Conservation (phyloP, 2,888 invertebrate genomes). For the Temnothorax rugatulus region DNA sequence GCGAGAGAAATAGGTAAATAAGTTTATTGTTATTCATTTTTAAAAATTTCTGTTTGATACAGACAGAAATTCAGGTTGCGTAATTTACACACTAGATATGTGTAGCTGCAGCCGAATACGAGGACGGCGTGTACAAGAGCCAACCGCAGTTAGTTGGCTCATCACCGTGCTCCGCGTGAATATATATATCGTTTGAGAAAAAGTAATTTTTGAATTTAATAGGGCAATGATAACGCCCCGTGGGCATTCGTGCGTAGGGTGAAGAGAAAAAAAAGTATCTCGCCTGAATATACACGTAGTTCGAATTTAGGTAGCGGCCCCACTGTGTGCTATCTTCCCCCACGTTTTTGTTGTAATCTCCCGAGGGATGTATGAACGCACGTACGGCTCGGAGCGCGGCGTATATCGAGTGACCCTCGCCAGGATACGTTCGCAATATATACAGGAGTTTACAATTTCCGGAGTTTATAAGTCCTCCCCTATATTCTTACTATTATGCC, state of each 20-base stretch:
- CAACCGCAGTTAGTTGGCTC: not conserved
- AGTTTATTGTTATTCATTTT: not conserved
- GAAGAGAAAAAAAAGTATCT: conserved; percentile 61
- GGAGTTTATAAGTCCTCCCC: conserved; percentile 46
- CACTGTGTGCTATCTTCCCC: conserved; percentile 68
- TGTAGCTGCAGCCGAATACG: not conserved
- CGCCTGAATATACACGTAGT: conserved; percentile 61
- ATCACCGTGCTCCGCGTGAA: not conserved
- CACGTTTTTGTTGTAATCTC: conserved; percentile 73
- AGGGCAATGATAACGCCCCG: conserved; percentile 42
- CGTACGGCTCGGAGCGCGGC: conserved; percentile 59
- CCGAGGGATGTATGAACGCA: conserved; percentile 60
- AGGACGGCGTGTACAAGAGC: not conserved
- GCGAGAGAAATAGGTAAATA: conserved; percentile 54
- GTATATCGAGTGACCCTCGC: conserved; percentile 53
- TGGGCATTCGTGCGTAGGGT: conserved; percentile 37
- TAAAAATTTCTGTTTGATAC: not conserved
- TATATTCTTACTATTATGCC: conserved; percentile 30
- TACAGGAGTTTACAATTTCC: conserved; percentile 48
- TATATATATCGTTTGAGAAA: not conserved
- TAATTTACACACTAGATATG: not conserved
- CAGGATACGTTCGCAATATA: conserved; percentile 52
- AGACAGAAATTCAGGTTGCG: not conserved
- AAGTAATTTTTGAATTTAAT: conserved; percentile 55
- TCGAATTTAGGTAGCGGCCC: conserved; percentile 66